These are phyloP conservation scores for Setipinna tenuifilis DNA, from an alignment of 2,797 vertebrate genomes.

Conservation along the genomic window DNA sequence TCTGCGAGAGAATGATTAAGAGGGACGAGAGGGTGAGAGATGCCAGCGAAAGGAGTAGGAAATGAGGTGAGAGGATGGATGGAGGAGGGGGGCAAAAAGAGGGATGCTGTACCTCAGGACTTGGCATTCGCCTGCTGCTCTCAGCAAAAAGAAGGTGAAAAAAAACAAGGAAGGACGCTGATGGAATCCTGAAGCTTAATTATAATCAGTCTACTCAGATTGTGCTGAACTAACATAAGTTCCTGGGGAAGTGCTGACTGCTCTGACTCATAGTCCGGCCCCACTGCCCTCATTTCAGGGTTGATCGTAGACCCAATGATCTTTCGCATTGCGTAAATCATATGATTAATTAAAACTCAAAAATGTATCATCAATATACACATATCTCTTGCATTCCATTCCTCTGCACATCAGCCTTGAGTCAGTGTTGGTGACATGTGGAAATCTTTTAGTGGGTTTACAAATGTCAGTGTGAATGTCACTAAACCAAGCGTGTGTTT, in stretches of 20 bases:
- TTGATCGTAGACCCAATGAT: background rate
- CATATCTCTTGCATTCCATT: background rate
- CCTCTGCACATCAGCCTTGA: background rate
- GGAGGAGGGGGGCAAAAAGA: background rate
- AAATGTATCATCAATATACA: background rate
- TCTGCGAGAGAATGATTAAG: conserved; percentile 36
- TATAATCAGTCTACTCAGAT: background rate
- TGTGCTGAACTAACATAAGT: background rate
- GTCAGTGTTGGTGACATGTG: background rate
- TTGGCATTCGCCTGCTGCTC: background rate
- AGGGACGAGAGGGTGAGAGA: conserved; percentile 26
- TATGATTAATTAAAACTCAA: no score
- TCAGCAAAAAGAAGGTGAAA: background rate
- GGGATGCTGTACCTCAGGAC: background rate
- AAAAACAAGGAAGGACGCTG: background rate
- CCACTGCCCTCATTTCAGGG: background rate
- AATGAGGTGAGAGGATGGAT: background rate
- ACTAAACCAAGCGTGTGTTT: background rate
- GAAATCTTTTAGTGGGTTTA: background rate
- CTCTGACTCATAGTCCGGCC: background rate
- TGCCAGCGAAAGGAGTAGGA: background rate
- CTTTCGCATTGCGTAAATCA: background rate
- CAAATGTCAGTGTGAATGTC: background rate
- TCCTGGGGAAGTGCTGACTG: background rate
- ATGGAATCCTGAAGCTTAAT: background rate